Evolutionary conservation across 2,113 vertebrate genomes (phyloP).

Genomic region (Xenopus borealis): DNA sequence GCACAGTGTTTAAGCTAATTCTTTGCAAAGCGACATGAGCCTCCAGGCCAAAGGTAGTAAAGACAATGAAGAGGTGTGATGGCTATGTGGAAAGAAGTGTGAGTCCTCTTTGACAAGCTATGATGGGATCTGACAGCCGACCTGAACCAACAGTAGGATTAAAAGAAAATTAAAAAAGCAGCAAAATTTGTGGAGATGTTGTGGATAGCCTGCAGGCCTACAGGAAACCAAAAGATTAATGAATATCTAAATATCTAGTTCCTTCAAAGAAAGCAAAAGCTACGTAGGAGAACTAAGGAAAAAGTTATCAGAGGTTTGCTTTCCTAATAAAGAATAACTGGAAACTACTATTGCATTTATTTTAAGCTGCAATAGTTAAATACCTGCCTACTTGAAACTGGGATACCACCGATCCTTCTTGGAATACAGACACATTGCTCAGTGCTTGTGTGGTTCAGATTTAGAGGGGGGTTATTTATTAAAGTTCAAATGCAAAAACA

Average conservation of each 20-base stretch:
- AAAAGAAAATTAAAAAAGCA: background rate
- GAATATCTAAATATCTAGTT: background rate
- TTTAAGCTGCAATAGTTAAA: no score
- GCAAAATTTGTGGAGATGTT: background rate
- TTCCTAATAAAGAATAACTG: no score
- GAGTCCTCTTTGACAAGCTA: background rate
- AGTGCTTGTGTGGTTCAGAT: no score
- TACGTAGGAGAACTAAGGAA: no score
- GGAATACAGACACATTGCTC: no score
- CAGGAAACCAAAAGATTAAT: background rate
- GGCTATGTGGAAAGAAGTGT: background rate
- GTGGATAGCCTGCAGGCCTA: background rate
- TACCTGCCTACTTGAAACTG: no score
- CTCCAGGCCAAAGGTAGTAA: conserved; percentile 3
- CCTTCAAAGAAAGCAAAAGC: background rate
- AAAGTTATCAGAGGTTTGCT: no score
- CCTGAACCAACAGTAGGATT: background rate
- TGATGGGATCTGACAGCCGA: conserved; percentile 15
- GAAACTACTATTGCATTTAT: no score
- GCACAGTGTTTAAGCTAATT: conserved; percentile 7
- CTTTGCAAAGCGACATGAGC: background rate
- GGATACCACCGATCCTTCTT: no score
- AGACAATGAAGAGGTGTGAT: conserved; percentile 14
- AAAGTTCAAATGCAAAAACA: no score
- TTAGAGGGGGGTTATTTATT: no score